phyloP scores from a whole-genome alignment of 2,113 vertebrate genomes.

The Columba livia region DNA sequence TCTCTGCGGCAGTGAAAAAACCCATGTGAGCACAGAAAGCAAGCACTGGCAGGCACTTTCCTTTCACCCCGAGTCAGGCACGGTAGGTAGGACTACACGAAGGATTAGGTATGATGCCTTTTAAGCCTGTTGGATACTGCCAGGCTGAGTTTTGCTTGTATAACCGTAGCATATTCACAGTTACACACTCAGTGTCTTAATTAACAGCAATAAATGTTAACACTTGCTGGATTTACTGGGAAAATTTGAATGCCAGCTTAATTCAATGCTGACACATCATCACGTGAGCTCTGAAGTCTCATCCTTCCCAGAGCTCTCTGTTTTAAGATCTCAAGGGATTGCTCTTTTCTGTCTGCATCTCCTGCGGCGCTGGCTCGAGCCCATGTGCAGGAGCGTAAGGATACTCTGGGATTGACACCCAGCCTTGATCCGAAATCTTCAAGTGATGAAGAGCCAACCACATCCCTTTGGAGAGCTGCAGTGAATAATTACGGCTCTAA shows the following conservation, averaged over 20 bases:
- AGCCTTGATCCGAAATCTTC: neutral
- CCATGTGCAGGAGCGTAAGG: accelerated
- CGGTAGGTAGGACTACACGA: neutral
- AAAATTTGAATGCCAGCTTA: neutral
- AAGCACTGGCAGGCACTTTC: neutral
- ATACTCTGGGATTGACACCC: neutral
- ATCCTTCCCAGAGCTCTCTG: neutral
- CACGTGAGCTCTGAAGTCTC: neutral
- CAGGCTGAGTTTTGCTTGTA: neutral
- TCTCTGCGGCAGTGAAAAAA: neutral
- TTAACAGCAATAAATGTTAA: neutral
- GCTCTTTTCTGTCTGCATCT: neutral
- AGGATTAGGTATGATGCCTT: neutral
- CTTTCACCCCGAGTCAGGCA: neutral
- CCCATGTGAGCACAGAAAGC: accelerated
- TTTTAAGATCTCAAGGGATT: neutral
- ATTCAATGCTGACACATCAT: neutral
- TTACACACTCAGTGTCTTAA: neutral
- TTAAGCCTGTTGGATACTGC: neutral
- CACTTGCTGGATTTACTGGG: constrained; percentile 10
- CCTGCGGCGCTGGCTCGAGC: neutral
- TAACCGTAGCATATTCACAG: neutral
- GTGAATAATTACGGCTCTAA: neutral
- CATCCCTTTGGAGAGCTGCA: neutral
- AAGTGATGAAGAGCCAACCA: neutral